A percentile compares a stretch with the other conserved stretches of the same genome.
Evolutionary conservation across 2,888 invertebrate species (phyloP).

Genomic region (Drosophila macrospina): DNA sequence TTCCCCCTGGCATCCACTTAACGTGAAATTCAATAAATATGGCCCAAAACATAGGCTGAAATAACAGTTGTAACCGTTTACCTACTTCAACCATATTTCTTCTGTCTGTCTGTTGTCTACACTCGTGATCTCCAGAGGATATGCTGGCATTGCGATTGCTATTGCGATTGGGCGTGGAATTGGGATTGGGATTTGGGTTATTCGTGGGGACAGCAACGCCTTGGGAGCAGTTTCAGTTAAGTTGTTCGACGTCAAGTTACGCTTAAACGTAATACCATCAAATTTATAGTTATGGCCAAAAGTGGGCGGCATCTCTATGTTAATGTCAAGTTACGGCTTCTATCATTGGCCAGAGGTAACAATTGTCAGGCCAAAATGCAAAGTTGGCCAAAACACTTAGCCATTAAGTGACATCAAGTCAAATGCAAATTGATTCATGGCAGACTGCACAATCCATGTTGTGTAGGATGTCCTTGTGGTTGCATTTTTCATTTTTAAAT

Average conservation of each 20-base stretch:
- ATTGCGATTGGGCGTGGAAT: background rate
- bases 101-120: conserved; percentile 13
- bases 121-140: conserved; percentile 14
- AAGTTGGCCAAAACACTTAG: conserved; percentile 56
- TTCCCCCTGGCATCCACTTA: background rate
- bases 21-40: conserved; percentile 76
- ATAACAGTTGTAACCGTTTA: conserved; percentile 37
- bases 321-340: background rate
- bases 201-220: conserved; percentile 46
- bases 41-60: conserved; percentile 50
- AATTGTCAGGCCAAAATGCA: conserved; percentile 50
- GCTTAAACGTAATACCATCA: conserved; percentile 47
- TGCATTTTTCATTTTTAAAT: conserved; percentile 59
- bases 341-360: conserved; percentile 1
- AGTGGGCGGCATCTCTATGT: background rate
- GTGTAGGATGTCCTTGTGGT: conserved; percentile 44
- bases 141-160: conserved; percentile 11
- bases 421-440: conserved; percentile 68
- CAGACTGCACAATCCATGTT: conserved; percentile 31
- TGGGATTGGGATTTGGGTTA: conserved; percentile 1
- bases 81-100: conserved; percentile 43
- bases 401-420: conserved; percentile 38
- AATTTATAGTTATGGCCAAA: conserved; percentile 23
- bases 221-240: conserved; percentile 54
- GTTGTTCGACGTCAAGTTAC: conserved; percentile 61